Conservation (phyloP, 2,797 vertebrate species). For the Gorsachius magnificus region DNA sequence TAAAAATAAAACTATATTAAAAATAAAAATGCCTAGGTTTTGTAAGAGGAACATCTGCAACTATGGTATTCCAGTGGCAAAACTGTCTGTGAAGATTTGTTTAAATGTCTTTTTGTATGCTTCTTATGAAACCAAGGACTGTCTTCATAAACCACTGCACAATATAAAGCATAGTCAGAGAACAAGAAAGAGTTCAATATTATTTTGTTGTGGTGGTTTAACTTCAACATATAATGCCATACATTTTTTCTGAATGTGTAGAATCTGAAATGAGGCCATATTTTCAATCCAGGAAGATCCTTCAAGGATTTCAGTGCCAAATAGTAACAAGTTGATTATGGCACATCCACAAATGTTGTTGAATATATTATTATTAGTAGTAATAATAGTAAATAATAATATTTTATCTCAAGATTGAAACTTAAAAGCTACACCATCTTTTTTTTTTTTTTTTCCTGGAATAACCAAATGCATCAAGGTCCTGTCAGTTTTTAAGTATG, state of each 20-base stretch:
- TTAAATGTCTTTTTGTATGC: neutral
- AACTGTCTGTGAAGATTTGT: neutral
- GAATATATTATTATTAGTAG: too few relatives aligned
- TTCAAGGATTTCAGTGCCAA: neutral
- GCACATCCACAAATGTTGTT: neutral
- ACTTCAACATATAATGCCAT: neutral
- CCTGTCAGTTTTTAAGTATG: neutral
- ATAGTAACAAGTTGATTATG: neutral
- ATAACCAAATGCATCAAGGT: neutral
- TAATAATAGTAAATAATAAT: neutral
- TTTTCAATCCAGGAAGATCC: neutral
- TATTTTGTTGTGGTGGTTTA: neutral
- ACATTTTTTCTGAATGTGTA: neutral
- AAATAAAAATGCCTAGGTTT: neutral
- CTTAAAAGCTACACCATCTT: neutral
- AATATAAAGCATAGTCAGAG: neutral
- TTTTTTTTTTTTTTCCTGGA: neutral
- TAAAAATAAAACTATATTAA: neutral
- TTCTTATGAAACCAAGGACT: neutral
- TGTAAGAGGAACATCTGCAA: neutral
- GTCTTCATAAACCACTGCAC: neutral
- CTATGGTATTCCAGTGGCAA: neutral
- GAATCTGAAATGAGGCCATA: neutral
- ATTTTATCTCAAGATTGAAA: neutral
- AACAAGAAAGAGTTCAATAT: neutral